Percentiles rank a stretch among this genome's conserved stretches.
phyloP scores from a whole-genome alignment of 2,888 invertebrate genomes.

The Aleiodes testaceus region DNA sequence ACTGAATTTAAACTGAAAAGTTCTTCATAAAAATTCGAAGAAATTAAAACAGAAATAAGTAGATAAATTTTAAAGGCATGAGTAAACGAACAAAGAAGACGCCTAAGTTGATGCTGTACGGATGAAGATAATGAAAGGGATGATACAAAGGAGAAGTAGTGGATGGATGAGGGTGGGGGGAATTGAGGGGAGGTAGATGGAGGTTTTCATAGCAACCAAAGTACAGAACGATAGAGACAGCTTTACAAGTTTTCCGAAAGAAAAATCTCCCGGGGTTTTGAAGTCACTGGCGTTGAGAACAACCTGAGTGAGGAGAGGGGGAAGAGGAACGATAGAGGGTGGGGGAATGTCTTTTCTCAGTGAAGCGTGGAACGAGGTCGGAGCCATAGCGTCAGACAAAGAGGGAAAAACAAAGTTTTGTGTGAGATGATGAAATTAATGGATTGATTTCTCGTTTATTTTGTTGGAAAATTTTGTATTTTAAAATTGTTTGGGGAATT shows the following conservation, averaged over 20 bases:
- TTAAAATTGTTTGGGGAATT: not conserved
- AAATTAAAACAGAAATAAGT: not conserved
- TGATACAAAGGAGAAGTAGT: constrained; percentile 25
- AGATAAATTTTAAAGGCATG: constrained; percentile 19
- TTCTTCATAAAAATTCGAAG: not conserved
- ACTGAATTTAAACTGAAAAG: constrained; percentile 10
- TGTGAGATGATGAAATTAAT: constrained; percentile 21
- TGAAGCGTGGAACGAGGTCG: constrained; percentile 47
- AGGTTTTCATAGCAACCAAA: constrained; percentile 43
- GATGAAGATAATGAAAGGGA: constrained; percentile 31
- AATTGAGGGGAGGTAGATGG: constrained; percentile 7
- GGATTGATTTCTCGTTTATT: constrained; percentile 22
- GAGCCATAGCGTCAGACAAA: constrained; percentile 34
- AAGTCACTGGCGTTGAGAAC: constrained; percentile 30
- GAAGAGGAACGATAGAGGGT: constrained; percentile 5
- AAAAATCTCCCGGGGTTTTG: constrained; percentile 44
- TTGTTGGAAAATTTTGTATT: constrained; percentile 2
- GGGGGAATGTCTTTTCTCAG: constrained; percentile 32
- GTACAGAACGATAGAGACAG: constrained; percentile 47
- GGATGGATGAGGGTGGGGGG: not conserved
- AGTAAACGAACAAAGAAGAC: constrained; percentile 29
- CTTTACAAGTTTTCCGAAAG: constrained; percentile 49
- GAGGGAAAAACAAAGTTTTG: constrained; percentile 35
- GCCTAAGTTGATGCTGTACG: constrained; percentile 26
- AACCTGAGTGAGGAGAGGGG: constrained; percentile 38